Evolutionary conservation across 2,888 invertebrate species (phyloP), one percentile per base, ranked within the genome.

Genomic region (Orthosia cruda): DNA sequence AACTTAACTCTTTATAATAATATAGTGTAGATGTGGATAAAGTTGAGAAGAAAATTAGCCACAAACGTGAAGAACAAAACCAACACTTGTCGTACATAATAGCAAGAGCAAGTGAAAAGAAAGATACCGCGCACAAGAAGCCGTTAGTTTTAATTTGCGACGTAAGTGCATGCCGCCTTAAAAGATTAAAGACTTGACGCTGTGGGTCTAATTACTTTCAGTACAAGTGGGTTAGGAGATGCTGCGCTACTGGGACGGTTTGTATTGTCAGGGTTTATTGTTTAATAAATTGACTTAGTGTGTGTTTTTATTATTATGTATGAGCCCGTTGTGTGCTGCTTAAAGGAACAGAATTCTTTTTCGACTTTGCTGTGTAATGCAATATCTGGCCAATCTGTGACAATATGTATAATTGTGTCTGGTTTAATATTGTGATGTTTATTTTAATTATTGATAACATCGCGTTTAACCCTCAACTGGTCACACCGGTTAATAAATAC

Each of bases 81-180:
- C 23, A 75, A 54, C 71, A 61, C 52, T 54, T 77, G 58, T 67
- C 57, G 16, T 26, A 45, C 50, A 55, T 66, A 58, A 63, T 12
- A 74, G 26, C 52, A 57, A 50, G n/a, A 67, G 20, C 45, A 67
- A 71, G 63, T 81, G 40, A 59, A 55, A 77, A 72, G 62, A 74
- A 74, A 72, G 80, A 74, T 63, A 83, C 40, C 50, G 59, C 23
- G 20, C 62, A 20, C 63, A 52, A 61, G 32, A 54, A 66, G 62
- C 74, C 71, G 65, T 85, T 86, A 72, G 68, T 86, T 86, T 86
- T 83, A 85, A 85, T 85, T 84, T 80, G 71, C 54, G 52, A 71
- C 72, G 71, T 65, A 86, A 84, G 84, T 83, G 84, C 77, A 86
- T 73, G 65, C 65, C 74, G 83, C 64, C 77, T 85, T 77, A 83